These are phyloP conservation scores for Drosophila auraria DNA, from an alignment of 1,140 invertebrate species.

Conservation along the genomic window DNA sequence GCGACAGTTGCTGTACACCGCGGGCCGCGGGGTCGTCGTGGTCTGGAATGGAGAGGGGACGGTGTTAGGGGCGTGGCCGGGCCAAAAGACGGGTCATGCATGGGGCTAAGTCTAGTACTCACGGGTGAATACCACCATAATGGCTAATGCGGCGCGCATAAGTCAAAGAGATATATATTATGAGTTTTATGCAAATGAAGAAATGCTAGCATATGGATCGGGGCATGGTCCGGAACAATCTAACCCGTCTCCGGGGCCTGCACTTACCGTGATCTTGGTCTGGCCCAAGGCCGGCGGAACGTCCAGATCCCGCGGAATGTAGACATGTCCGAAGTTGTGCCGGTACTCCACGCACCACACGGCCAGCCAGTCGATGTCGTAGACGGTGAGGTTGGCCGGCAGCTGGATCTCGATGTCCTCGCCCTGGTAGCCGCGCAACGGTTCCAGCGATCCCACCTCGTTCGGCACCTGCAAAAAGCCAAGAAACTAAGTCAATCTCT, in stretches of 20 bases:
- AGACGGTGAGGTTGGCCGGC: conserved; percentile 93
- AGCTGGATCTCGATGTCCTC: conserved; percentile 96
- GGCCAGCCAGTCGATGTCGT: conserved; percentile 96
- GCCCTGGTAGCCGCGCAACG: conserved; percentile 93
- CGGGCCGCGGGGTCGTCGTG: conserved; percentile 87
- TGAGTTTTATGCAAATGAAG: conserved; percentile 66
- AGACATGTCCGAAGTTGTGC: conserved; percentile 96
- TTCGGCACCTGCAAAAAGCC: conserved; percentile 89
- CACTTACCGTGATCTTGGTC: conserved; percentile 94
- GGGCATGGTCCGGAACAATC: conserved; percentile 15
- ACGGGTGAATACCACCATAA: conserved; percentile 96
- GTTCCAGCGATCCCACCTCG: conserved; percentile 93
- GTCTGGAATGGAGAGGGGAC: conserved; percentile 84
- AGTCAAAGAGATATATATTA: conserved; percentile 77
- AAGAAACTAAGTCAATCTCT: not conserved
- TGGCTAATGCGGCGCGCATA: conserved; percentile 87
- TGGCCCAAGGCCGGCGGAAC: conserved; percentile 95
- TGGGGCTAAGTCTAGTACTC: conserved; percentile 87
- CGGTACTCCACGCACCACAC: conserved; percentile 94
- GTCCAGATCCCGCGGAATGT: conserved; percentile 94
- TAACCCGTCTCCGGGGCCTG: not conserved
- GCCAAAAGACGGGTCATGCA: conserved; percentile 44
- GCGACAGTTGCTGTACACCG: conserved; percentile 90
- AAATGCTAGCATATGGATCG: conserved; percentile 54
- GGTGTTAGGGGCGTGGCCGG: not conserved